Evolutionary conservation across 2,113 vertebrate genomes (phyloP).

Genomic region (Psilopsiagon aurifrons): DNA sequence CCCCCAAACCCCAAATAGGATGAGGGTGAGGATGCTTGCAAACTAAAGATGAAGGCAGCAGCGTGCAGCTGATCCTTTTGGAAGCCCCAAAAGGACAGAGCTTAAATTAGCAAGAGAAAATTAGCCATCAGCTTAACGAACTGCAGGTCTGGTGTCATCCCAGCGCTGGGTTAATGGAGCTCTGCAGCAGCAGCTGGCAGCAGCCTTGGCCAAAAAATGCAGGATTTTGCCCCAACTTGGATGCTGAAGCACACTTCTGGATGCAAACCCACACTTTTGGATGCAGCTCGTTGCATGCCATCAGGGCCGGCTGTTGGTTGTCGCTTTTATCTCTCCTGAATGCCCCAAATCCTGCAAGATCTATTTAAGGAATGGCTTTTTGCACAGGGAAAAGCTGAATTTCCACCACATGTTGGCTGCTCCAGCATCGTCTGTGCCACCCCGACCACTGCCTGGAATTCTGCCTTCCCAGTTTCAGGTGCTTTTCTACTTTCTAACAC

Average conservation of each 20-base stretch:
- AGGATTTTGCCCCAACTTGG: neutral
- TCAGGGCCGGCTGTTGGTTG: fast-evolving
- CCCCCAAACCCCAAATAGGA: fast-evolving
- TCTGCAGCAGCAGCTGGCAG: conserved; percentile 45
- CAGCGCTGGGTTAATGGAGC: conserved; percentile 42
- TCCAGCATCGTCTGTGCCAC: fast-evolving
- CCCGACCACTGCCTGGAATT: fast-evolving
- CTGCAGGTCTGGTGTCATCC: neutral
- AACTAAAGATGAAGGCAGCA: neutral
- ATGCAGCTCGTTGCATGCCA: fast-evolving
- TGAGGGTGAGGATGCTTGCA: neutral
- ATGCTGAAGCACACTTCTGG: fast-evolving
- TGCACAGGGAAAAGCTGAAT: neutral
- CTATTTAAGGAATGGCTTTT: neutral
- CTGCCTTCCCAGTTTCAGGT: fast-evolving
- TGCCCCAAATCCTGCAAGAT: neutral
- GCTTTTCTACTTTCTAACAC: neutral
- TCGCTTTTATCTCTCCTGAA: neutral
- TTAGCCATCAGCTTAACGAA: neutral
- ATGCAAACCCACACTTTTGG: fast-evolving
- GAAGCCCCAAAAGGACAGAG: neutral
- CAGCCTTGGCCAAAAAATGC: fast-evolving
- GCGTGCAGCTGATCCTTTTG: neutral
- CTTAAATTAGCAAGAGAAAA: neutral
- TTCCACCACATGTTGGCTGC: fast-evolving